A percentile compares a stretch with the other conserved stretches of the same genome.
Evolutionary conservation across 2,113 vertebrate genomes (phyloP).

Genomic region (Mesocricetus auratus): DNA sequence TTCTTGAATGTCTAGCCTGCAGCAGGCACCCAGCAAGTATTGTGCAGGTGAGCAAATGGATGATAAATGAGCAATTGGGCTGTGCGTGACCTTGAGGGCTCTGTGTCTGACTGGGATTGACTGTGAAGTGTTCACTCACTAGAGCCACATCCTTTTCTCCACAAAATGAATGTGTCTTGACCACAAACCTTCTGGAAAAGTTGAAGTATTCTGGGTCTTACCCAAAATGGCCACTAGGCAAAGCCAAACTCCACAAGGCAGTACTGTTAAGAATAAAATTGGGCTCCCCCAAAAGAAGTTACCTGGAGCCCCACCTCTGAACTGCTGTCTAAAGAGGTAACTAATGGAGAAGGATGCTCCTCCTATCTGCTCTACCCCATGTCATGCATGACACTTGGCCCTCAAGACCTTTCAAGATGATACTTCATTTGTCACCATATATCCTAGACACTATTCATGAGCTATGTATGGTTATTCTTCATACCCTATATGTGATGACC

Average conservation of each 20-base stretch:
- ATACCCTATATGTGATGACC: not conserved
- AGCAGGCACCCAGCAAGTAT: not conserved
- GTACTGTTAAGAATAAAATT: slow-evolving; percentile 22
- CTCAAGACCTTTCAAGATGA: slow-evolving; percentile 17
- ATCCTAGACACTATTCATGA: not conserved
- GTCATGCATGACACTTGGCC: not conserved
- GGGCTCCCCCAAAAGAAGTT: not conserved
- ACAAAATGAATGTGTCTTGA: not conserved
- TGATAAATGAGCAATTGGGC: not conserved
- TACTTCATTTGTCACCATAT: not conserved
- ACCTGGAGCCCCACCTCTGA: not conserved
- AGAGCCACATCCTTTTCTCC: not conserved
- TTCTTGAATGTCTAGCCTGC: slow-evolving; percentile 6
- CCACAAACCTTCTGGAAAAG: slow-evolving; percentile 12
- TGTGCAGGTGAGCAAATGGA: not conserved
- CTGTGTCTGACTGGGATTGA: not conserved
- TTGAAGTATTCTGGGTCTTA: not conserved
- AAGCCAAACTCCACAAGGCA: slow-evolving; percentile 58
- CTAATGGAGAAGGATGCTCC: not conserved
- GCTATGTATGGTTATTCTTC: not conserved
- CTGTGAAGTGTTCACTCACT: not conserved
- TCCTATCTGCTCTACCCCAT: not conserved
- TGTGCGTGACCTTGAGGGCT: not conserved
- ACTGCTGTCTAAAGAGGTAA: not conserved
- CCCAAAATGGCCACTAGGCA: slow-evolving; percentile 67